These are phyloP conservation scores for Eristalis pertinax DNA, from an alignment of 2,888 invertebrate genomes.

Conservation along the genomic window DNA sequence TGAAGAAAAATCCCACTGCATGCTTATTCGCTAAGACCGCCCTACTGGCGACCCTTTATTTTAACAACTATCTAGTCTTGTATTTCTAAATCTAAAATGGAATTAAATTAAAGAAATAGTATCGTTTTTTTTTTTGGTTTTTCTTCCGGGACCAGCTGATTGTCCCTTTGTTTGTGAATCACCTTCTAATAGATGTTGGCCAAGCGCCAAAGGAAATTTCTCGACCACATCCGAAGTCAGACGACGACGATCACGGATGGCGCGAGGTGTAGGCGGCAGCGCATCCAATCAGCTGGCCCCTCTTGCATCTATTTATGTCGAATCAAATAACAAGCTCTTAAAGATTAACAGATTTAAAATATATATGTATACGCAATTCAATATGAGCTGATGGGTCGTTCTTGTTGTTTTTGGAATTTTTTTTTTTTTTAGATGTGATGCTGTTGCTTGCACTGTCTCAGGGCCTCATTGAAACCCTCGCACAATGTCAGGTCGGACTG, in stretches of 20 bases:
- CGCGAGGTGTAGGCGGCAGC: conserved; percentile 23
- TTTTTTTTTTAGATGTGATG: conserved; percentile 85
- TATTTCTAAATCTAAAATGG: conserved; percentile 33
- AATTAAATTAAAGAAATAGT: conserved; percentile 48
- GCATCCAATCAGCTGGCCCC: conserved; percentile 63
- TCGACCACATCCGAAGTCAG: conserved; percentile 36
- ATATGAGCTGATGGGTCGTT: conserved; percentile 33
- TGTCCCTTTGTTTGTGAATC: conserved; percentile 18
- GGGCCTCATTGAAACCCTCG: conserved; percentile 98
- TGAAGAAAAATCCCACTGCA: conserved; percentile 23
- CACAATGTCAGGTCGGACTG: conserved; percentile 95
- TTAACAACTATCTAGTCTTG: conserved; percentile 29
- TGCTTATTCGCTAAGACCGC: conserved; percentile 2
- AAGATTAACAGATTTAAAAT: conserved; percentile 59
- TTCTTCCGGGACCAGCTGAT: conserved; percentile 59
- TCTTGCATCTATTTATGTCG: conserved; percentile 54
- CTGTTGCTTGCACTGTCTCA: conserved; percentile 95
- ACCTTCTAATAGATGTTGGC: conserved; percentile 26
- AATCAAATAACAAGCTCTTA: conserved; percentile 57
- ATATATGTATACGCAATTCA: conserved; percentile 20
- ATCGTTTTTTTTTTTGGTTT: conserved; percentile 19
- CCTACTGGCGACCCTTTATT: conserved; percentile 40
- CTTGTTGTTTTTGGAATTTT: conserved; percentile 19
- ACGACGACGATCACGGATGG: conserved; percentile 26
- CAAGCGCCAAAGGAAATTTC: conserved; percentile 56